Percentiles rank a stretch among this genome's conserved stretches.
Conservation (phyloP, 2,888 invertebrate genomes). For the Zelleria hepariella region DNA sequence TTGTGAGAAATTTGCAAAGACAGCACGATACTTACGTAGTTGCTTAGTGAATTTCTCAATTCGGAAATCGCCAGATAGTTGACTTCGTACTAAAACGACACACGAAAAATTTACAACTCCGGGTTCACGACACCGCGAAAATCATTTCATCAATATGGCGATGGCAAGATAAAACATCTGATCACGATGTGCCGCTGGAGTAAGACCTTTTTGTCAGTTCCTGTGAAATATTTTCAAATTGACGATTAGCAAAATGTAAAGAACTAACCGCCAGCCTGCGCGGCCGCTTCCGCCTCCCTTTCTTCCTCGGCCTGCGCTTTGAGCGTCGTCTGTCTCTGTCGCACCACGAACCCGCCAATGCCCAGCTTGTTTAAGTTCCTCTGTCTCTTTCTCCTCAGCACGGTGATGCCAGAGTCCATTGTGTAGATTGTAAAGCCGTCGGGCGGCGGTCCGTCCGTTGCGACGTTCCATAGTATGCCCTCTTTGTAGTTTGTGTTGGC, state of each 20-base stretch:
- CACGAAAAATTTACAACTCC: no score
- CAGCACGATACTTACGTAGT: no score
- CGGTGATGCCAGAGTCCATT: slow-evolving; percentile 85
- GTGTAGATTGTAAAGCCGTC: slow-evolving; percentile 86
- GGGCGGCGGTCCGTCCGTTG: slow-evolving; percentile 84
- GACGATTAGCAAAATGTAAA: not conserved
- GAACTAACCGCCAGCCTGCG: slow-evolving; percentile 41
- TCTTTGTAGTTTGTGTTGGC: slow-evolving; percentile 76
- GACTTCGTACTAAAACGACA: no score
- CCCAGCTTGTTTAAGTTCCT: slow-evolving; percentile 89
- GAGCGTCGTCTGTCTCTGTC: slow-evolving; percentile 71
- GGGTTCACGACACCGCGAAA: no score
- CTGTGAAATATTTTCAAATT: not conserved
- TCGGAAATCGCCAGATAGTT: no score
- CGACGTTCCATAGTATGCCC: slow-evolving; percentile 85
- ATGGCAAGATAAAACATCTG: no score
- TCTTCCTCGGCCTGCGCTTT: slow-evolving; percentile 49
- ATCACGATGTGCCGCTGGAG: no score
- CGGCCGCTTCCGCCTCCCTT: slow-evolving; percentile 48
- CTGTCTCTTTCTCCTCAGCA: slow-evolving; percentile 86
- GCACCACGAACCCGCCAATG: slow-evolving; percentile 91
- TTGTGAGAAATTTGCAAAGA: no score
- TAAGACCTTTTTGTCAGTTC: no score
- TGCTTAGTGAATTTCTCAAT: no score
- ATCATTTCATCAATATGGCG: no score